Evolutionary conservation across 2,113 vertebrate species (phyloP), one percentile per base, ranked within the genome.

Genomic region (Rhabdomys dilectus): DNA sequence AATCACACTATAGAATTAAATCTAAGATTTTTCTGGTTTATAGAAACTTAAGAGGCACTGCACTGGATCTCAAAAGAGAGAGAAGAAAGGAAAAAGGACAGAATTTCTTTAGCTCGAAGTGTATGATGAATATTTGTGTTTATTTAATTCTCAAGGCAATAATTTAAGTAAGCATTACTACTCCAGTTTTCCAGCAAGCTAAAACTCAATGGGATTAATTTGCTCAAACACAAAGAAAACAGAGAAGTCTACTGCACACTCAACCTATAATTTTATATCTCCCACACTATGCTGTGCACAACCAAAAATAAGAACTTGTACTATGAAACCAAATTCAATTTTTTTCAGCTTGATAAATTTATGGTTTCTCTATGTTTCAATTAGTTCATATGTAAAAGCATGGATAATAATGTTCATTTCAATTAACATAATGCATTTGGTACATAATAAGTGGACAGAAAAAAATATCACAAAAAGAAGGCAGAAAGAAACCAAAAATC

Each of bases 121-220:
- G 36, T 91, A 24, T 91, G 29, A 9, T 73, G 12, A 22, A 36
- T 92, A 93, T 84, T 81, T 91, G 88, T 77, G 87, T 88, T 60
- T 62, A 91, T 88, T 89, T 90, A 45, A 90, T 85, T 76, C 48
- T 92, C 36, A 91, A 94, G 78, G 22, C 6, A 88, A 73, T 66
- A 76, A 86, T 91, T 91, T 86, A 62, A 96, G 13, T 91, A 88
- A 58, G 11, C 73, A 77, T 45, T 89, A 68, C 60, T 93, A 84
- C 86, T 58, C n/a, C 42, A 87, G 66, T 62, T 84, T 95, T 86
- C 9, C 60, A 89, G 48, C 24, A 91, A 96, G 82, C 34, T 92
- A 51, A 95, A 96, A 85, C 62, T 84, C 80, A 24, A 1, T 85
- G 48, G 70, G 84, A 94, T 97, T 96, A 89, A 96, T 72, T 94